phyloP scores from a whole-genome alignment of 2,113 vertebrate species.

The Bettongia penicillata region DNA sequence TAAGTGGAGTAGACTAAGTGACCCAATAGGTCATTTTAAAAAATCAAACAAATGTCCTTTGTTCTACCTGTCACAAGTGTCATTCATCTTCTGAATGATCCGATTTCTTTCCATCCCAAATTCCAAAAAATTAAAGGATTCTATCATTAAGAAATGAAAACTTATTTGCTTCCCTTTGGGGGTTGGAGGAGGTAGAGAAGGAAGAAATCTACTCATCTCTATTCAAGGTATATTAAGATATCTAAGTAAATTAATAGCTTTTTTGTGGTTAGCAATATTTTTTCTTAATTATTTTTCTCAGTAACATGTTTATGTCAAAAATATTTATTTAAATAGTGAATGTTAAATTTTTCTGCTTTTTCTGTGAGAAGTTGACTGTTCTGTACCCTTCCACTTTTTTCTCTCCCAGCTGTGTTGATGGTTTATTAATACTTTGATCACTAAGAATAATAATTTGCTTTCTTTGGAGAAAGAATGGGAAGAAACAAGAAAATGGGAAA shows the following conservation, averaged over 20 bases:
- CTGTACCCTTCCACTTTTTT: neutral
- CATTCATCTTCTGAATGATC: neutral
- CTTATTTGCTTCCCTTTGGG: neutral
- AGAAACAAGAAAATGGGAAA: neutral
- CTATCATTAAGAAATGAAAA: neutral
- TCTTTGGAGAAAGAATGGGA: neutral
- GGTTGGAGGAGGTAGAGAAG: neutral
- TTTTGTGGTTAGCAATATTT: neutral
- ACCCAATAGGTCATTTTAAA: neutral
- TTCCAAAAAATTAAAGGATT: neutral
- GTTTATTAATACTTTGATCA: neutral
- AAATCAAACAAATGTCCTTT: neutral
- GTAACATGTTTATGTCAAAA: neutral
- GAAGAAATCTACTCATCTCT: neutral
- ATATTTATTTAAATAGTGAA: neutral
- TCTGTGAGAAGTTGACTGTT: neutral
- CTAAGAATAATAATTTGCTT: neutral
- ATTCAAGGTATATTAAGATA: neutral
- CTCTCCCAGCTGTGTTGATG: neutral
- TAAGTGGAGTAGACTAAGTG: neutral
- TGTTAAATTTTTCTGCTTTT: neutral
- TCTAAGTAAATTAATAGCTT: neutral
- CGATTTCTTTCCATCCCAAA: conserved; percentile 1
- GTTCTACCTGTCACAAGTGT: neutral
- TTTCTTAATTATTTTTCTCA: neutral